A percentile compares a stretch with the other conserved stretches of the same genome.
These are phyloP conservation scores for Prostheceraeus crozeri DNA, from an alignment of 2,888 invertebrate genomes.

Conservation along the genomic window DNA sequence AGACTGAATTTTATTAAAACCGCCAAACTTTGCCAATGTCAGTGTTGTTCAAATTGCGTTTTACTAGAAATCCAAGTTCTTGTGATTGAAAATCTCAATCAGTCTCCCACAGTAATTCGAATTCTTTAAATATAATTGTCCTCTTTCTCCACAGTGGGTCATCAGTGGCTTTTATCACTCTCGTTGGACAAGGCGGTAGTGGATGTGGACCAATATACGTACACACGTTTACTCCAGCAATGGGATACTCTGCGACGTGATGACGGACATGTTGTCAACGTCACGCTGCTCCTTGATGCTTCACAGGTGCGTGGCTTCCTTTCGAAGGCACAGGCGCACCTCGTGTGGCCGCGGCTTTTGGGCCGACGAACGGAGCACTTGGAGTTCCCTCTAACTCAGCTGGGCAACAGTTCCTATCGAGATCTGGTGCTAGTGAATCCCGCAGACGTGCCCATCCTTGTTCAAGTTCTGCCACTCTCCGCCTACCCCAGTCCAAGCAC, in stretches of 20 bases:
- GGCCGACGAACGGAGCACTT: slow-evolving; percentile 32
- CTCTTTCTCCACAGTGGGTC: slow-evolving; percentile 60
- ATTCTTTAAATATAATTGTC: background rate
- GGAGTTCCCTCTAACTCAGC: slow-evolving; percentile 10
- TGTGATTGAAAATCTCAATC: background rate
- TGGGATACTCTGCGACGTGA: slow-evolving; percentile 57
- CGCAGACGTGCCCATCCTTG: slow-evolving; percentile 63
- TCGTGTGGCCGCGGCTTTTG: slow-evolving; percentile 63
- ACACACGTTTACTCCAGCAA: slow-evolving; percentile 63
- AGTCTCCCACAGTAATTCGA: background rate
- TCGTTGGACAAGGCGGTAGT: slow-evolving; percentile 64
- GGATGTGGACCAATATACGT: slow-evolving; percentile 65
- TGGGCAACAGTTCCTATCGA: slow-evolving; percentile 53
- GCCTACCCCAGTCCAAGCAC: slow-evolving; percentile 65
- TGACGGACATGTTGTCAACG: slow-evolving; percentile 60
- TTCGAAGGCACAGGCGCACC: slow-evolving; percentile 64
- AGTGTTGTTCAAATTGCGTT: too few species aligned
- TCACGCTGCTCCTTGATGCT: slow-evolving; percentile 70
- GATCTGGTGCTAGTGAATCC: slow-evolving; percentile 70
- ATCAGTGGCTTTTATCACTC: slow-evolving; percentile 66
- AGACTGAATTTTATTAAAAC: too few species aligned
- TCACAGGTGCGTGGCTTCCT: slow-evolving; percentile 65
- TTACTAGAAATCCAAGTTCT: too few species aligned
- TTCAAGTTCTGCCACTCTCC: slow-evolving; percentile 69
- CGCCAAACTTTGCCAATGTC: too few species aligned